Base-by-base conservation (phyloP, 2,113 vertebrate species). In the Phaethon lepturus region DNA sequence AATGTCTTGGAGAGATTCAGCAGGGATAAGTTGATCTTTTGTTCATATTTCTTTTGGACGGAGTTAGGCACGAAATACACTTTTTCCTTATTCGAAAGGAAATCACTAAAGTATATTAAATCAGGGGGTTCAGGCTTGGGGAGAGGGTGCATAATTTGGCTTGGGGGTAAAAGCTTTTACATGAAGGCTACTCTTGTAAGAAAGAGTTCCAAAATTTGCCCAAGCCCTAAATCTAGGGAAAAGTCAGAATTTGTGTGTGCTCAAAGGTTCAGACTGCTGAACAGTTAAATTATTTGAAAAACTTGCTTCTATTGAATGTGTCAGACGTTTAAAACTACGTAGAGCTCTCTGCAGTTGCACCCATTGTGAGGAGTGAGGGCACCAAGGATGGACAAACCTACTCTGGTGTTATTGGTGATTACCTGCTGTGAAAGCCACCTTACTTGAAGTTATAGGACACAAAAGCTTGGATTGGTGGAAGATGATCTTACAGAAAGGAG, bases 391-490 rank as follows among this genome's bases (percentile, higher is more conserved):
- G 23, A 55, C 25, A 73, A 79, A 35, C 24, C 7, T 20, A 3
- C n/a, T 62, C 1, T 0, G 0, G 11, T 66, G 23, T 49, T 83
- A 13, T 25, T 19, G 15, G 31, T 44, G 47, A 20, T 31, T 66
- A 26, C 28, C 22, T 93, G 42, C 59, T 69, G 28, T 59, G 55
- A 83, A 44, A 38, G 20, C 7, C 17, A 26, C 31, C 9, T 69
- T 0, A 0, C 17, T 35, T 66, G 11, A 78, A 52, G n/a, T 69
- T 49, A 24, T 4, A 67, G 52, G 60, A 68, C 69, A 25, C 31
- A 63, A 26, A 89, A 71, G 17, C 42, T 81, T 89, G 0, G 5
- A 5, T 17, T 74, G 29, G 23, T 71, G 50, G 38, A 62, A 26
- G 71, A 55, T 3, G 9, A 28, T 81, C 28, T 75, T 52, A 26